These are phyloP conservation scores for Parochlus steinenii DNA, from an alignment of 2,888 invertebrate species.

Conservation along the genomic window DNA sequence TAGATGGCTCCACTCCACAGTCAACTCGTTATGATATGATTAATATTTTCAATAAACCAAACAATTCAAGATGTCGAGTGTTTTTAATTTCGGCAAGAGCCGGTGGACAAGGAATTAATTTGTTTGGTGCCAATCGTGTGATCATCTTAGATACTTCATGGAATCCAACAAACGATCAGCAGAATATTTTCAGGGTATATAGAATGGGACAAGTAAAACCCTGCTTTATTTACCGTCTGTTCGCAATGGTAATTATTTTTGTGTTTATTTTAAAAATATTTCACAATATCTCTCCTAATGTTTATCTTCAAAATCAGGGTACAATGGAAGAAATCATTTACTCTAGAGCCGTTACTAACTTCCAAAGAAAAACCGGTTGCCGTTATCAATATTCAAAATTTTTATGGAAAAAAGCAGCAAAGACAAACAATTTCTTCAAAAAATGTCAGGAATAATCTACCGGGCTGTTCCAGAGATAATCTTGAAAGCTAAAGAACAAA, in stretches of 20 bases:
- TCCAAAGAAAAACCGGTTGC: no score
- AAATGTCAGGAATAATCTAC: no score
- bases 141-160: slow-evolving; percentile 82
- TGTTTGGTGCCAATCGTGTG: slow-evolving; percentile 81
- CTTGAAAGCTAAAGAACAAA: no score
- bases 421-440: no score
- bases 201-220: slow-evolving; percentile 78
- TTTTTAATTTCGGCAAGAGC: slow-evolving; percentile 77
- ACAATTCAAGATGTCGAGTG: slow-evolving; percentile 43
- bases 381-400: no score
- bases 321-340: slow-evolving; percentile 90
- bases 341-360: slow-evolving; percentile 73
- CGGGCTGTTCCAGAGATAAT: no score
- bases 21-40: slow-evolving; percentile 41
- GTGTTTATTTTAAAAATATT: slow-evolving; percentile 44
- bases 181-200: slow-evolving; percentile 79
- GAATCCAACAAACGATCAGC: slow-evolving; percentile 85
- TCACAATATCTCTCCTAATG: no score
- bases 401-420: no score
- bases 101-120: slow-evolving; percentile 75
- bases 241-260: no score
- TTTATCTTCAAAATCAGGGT: slow-evolving; percentile 42
- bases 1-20: slow-evolving; percentile 66
- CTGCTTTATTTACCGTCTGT: slow-evolving; percentile 77
- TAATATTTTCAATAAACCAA: slow-evolving; percentile 43